Conservation (phyloP, 1,140 invertebrate species). For the Cotesia typhae region DNA sequence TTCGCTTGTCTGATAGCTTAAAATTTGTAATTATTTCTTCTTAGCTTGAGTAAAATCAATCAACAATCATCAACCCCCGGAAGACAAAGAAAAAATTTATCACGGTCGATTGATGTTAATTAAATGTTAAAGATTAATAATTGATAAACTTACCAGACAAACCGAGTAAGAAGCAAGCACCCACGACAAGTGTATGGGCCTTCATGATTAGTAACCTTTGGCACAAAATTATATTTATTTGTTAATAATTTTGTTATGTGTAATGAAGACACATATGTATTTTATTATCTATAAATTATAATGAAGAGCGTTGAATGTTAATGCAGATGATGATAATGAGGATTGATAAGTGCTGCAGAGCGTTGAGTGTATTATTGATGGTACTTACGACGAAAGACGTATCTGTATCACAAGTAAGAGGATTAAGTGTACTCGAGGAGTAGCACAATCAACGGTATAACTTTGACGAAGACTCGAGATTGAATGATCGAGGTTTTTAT, state of each 20-base stretch:
- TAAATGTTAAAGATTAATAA: not conserved
- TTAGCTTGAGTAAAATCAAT: too few species aligned
- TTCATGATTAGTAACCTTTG: conserved; percentile 41
- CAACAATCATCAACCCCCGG: not conserved
- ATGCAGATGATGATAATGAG: not conserved
- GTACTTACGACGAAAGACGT: conserved; percentile 1
- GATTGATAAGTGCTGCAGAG: too few species aligned
- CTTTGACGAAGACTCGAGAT: not conserved
- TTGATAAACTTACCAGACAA: conserved; percentile 46
- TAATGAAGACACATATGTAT: not conserved
- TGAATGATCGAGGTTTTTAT: too few species aligned
- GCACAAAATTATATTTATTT: conserved; percentile 3
- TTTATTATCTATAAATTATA: not conserved
- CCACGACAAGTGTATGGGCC: conserved; percentile 44
- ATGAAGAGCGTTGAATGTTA: not conserved
- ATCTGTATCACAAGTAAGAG: conserved; percentile 6
- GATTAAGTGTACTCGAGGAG: too few species aligned
- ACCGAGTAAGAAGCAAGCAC: conserved; percentile 45
- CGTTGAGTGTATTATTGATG: too few species aligned
- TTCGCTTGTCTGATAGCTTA: too few species aligned
- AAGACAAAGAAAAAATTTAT: conserved; percentile 21
- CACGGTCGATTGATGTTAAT: too few species aligned
- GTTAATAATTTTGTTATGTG: not conserved
- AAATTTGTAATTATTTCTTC: too few species aligned
- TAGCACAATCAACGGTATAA: not conserved